phyloP scores from a whole-genome alignment of 2,113 vertebrate species.

The Macquaria ambigua region DNA sequence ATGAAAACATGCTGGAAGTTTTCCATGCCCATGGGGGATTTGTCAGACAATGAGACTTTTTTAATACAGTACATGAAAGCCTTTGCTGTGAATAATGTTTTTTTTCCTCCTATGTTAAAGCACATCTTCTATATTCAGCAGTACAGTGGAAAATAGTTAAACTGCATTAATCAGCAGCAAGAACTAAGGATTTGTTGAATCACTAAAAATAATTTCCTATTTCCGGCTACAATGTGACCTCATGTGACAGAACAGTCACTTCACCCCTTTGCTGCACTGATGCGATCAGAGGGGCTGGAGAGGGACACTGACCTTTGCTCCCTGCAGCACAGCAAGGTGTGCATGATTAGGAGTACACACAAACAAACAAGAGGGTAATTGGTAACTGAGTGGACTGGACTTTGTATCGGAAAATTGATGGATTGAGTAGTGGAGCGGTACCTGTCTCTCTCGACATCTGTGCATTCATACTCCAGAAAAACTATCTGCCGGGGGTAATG shows the following conservation, averaged over 20 bases:
- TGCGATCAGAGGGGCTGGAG: conserved; percentile 2
- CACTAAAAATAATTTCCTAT: conserved; percentile 15
- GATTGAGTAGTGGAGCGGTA: conserved; percentile 66
- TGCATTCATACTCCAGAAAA: conserved; percentile 92
- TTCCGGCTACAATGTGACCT: neutral
- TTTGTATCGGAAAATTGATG: conserved; percentile 23
- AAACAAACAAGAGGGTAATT: conserved; percentile 57
- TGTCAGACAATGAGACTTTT: neutral
- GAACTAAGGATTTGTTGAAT: conserved; percentile 38
- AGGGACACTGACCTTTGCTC: conserved; percentile 48
- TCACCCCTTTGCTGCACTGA: neutral
- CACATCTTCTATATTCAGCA: neutral
- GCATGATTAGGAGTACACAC: conserved; percentile 25
- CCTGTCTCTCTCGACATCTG: conserved; percentile 89
- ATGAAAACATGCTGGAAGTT: neutral
- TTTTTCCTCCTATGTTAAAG: neutral
- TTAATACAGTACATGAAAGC: neutral
- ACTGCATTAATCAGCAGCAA: conserved; percentile 1
- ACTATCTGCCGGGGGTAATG: conserved; percentile 98
- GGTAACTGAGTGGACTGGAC: conserved; percentile 55
- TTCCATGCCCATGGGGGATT: neutral
- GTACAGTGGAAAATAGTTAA: neutral
- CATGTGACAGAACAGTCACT: conserved; percentile 40
- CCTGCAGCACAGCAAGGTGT: conserved; percentile 8
- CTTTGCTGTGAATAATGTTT: neutral